phyloP scores from a whole-genome alignment of 2,113 vertebrate species.

The Hyperopisus bebe region DNA sequence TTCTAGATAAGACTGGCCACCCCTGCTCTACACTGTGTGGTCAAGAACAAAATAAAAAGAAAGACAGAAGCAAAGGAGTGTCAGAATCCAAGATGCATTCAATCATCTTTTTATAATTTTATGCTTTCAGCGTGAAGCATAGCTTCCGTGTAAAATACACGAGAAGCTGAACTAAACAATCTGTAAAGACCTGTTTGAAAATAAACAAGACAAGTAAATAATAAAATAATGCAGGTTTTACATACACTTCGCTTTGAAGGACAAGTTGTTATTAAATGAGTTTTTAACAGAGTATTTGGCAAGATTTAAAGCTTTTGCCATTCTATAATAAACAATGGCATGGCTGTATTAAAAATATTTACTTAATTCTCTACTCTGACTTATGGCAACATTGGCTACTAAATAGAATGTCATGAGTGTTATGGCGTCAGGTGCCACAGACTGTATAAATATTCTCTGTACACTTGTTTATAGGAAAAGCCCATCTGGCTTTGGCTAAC shows the following conservation, averaged over 20 bases:
- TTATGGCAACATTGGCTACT: conserved; percentile 96
- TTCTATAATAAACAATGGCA: conserved; percentile 98
- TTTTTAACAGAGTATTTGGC: conserved; percentile 94
- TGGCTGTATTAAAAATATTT: conserved; percentile 98
- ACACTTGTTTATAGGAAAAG: conserved; percentile 99
- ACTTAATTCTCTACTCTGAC: conserved; percentile 97
- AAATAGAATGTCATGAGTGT: conserved; percentile 94
- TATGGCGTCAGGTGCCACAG: conserved; percentile 98
- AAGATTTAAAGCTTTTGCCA: conserved; percentile 90
- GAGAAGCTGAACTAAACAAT: conserved; percentile 71
- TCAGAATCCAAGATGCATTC: neutral
- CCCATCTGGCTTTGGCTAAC: conserved; percentile 88
- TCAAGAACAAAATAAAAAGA: neutral
- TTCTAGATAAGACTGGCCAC: no score
- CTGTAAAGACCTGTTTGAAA: conserved; percentile 81
- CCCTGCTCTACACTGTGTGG: neutral
- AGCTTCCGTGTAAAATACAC: conserved; percentile 54
- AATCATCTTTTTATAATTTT: neutral
- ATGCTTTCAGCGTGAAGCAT: conserved; percentile 22
- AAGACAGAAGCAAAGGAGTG: neutral
- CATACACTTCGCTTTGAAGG: conserved; percentile 75
- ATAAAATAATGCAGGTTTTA: conserved; percentile 74
- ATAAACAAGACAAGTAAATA: conserved; percentile 74
- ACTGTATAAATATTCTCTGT: conserved; percentile 93
- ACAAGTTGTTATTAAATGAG: conserved; percentile 89